A percentile compares a stretch with the other conserved stretches of the same genome.
phyloP scores from a whole-genome alignment of 1,140 invertebrate genomes.

The Aphidius ervi region DNA sequence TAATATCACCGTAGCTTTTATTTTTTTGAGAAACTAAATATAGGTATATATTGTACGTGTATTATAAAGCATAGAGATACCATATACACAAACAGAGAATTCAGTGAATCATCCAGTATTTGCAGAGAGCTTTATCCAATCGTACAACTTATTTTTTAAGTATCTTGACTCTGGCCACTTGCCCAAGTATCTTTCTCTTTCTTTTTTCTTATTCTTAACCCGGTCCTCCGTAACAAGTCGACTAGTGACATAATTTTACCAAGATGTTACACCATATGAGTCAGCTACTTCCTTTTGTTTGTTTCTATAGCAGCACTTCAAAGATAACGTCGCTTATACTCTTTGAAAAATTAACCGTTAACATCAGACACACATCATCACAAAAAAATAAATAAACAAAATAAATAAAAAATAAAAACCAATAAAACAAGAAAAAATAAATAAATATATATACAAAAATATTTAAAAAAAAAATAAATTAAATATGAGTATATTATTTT shows the following conservation, averaged over 20 bases:
- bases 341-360: not conserved
- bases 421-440: no score
- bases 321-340: slow-evolving; percentile 1
- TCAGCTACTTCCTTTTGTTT: slow-evolving; percentile 23
- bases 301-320: not conserved
- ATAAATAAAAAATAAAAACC: no score
- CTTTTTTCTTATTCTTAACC: slow-evolving; percentile 25
- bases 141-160: slow-evolving; percentile 5
- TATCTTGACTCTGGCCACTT: not conserved
- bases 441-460: no score
- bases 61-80: no score
- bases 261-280: slow-evolving; percentile 34
- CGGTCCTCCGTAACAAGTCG: slow-evolving; percentile 18
- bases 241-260: slow-evolving; percentile 41
- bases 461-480: no score
- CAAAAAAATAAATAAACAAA: no score
- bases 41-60: no score
- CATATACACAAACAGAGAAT: no score
- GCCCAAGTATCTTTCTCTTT: slow-evolving; percentile 6
- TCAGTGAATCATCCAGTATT: slow-evolving; percentile 24
- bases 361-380: not conserved
- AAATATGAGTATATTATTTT: no score
- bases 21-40: no score
- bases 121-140: slow-evolving; percentile 25
- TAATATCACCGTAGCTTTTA: no score